Evolutionary conservation across 2,113 vertebrate genomes (phyloP).

Genomic region (Dolichallabes microphthalmus): DNA sequence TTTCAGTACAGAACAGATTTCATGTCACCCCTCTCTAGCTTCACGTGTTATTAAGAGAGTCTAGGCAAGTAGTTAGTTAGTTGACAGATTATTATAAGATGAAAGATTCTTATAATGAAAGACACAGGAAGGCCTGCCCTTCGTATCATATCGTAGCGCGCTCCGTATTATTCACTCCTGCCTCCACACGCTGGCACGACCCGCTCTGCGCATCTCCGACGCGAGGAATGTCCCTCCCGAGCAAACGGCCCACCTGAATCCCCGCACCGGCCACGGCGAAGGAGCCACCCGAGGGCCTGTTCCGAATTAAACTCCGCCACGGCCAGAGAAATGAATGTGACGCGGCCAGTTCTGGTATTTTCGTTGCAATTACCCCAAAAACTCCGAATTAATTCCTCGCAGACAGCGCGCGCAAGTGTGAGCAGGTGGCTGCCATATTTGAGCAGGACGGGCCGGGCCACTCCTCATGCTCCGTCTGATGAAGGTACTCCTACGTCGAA

Average conservation of each 20-base stretch:
- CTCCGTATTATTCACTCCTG: not conserved
- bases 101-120: not conserved
- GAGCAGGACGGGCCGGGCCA: conserved; percentile 72
- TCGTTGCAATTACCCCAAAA: conserved; percentile 73
- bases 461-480: conserved; percentile 74
- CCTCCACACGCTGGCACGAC: conserved; percentile 47
- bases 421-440: conserved; percentile 79
- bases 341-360: conserved; percentile 73
- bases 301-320: conserved; percentile 67
- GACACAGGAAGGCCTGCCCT: conserved; percentile 35
- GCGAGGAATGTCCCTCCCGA: conserved; percentile 68
- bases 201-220: conserved; percentile 60
- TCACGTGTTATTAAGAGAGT: not conserved
- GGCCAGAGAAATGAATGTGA: conserved; percentile 71
- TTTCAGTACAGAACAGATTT: conserved; percentile 31
- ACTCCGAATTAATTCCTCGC: conserved; percentile 73
- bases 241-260: conserved; percentile 64
- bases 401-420: conserved; percentile 47
- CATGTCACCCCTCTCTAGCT: conserved; percentile 7
- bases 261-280: conserved; percentile 48
- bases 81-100: conserved; percentile 17
- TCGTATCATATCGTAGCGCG: not conserved
- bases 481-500: conserved; percentile 72
- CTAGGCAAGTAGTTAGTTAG: conserved; percentile 19
- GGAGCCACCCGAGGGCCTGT: conserved; percentile 55